Base-by-base conservation (phyloP, 2,888 invertebrate species). In the Caenorhabditis doughertyi region DNA sequence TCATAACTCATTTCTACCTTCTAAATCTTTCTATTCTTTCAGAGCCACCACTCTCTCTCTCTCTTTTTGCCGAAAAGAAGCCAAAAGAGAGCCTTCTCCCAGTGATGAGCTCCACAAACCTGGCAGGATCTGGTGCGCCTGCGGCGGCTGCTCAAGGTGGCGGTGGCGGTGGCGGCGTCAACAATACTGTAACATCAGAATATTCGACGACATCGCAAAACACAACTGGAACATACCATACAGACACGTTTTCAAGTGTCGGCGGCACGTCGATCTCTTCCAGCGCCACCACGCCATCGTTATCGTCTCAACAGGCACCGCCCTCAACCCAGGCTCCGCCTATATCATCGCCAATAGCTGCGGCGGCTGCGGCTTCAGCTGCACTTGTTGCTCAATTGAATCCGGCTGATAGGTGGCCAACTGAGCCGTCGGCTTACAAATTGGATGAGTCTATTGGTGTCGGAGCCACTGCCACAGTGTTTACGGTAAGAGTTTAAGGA, bases 381-480 rank as follows among this genome's bases (percentile, higher is more conserved):
- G 49, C 67, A 11, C 29, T 58, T 23, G 79, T 71, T 49, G 64
- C 64, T 5, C 51, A 64, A 18, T 16, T 70, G 44, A 79, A 73
- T 51, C 53, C 70, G 39, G 86, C 70, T 27, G 71, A 74, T 35
- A 56, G 68, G 29, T 91, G 91, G 91, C 91, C 91, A 16, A 87
- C 87, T 42, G 85, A 80, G 51, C 86, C 88, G 64, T 88, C 89
- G 44, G 85, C 88, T 62, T 91, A 91, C 68, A 87, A 88, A 47
- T 81, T 91, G 62, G 88, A 88, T 44, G 90, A 90, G 8, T 95
- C 96, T 70, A 91, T 92, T 74, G 92, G 92, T 0, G 89, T 91
- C 32, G 91, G 92, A 13, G 92, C 91, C 9, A 92, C 91, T 4
- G 92, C 92, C 9, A 91, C 91, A 13, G 91, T 91, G 21, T 90